phyloP scores from a whole-genome alignment of 2,888 invertebrate genomes.

The Thalpophila matura region DNA sequence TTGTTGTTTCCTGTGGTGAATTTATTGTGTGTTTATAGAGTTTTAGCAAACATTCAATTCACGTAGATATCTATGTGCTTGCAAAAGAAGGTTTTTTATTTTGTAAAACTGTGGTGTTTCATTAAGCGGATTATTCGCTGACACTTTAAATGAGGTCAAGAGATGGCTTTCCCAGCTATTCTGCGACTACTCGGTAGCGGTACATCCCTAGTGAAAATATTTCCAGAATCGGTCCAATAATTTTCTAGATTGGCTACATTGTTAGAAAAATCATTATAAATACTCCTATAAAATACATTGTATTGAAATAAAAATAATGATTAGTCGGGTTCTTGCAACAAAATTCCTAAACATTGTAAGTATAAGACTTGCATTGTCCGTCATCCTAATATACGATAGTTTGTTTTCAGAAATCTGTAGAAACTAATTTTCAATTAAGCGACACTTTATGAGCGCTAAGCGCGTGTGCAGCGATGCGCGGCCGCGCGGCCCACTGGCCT shows the following conservation, averaged over 20 bases:
- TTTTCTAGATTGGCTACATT: not conserved
- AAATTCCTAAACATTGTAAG: not conserved
- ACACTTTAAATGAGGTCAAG: constrained; percentile 1
- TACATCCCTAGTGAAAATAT: not conserved
- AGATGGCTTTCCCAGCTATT: not conserved
- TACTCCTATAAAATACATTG: too few relatives aligned
- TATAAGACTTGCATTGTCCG: not conserved
- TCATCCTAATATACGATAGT: too few relatives aligned
- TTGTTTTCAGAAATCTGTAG: constrained; percentile 8
- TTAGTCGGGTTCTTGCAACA: not conserved
- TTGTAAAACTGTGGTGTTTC: not conserved
- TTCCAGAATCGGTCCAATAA: too few relatives aligned
- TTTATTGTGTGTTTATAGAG: too few relatives aligned
- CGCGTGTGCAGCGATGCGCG: constrained; percentile 62
- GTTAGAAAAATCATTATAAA: too few relatives aligned
- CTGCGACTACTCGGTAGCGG: not conserved
- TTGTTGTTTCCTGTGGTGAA: too few relatives aligned
- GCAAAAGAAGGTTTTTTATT: too few relatives aligned
- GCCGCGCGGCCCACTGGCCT: constrained; percentile 86
- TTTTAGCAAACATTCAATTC: too few relatives aligned
- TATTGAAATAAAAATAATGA: too few relatives aligned
- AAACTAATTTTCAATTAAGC: constrained; percentile 48
- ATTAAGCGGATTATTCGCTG: constrained; percentile 2
- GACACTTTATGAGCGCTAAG: constrained; percentile 34
- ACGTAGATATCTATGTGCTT: too few relatives aligned